Base-by-base conservation (phyloP, 1,140 invertebrate species). In the Eubasilissa regina region DNA sequence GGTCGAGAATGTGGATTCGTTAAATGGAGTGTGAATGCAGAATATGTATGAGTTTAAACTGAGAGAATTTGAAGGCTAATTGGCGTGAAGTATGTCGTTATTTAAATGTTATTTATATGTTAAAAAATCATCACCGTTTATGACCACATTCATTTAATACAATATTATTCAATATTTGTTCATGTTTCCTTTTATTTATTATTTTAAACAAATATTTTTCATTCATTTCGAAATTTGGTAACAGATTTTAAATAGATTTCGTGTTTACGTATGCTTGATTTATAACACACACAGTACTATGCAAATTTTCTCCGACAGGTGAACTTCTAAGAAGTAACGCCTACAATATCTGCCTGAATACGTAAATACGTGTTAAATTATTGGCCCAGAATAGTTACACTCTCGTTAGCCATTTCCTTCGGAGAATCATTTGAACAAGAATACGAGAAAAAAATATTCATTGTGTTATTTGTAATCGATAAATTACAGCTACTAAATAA, bases 231-330 rank as follows among this genome's bases (percentile, higher is more conserved):
- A 35, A 6, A 35, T 64, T 66, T 17, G 66, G 47, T 45, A 45
- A 45, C 25, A 35, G 12, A 66, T 48, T 48, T 48, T 70, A 70
- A 70, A 70, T 25, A 70, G 66, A 70, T 48, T 70, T 70, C 15
- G 15, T 51, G 51, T 70, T 70, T 70, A 17, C 25, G 45, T 51
- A 19, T 3, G 19, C 15, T 8, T 70, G 66, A 70, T 70, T 70
- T 70, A 70, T 70, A 25, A 15, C 66, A 45, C 25, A 51, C 48
- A 70, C 66, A 70, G 21, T 51, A 51, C 66, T 70, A 70, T 70
- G 66, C 66, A 21, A 70, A 70, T 70, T 19, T 70, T 70, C 45
- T 70, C 47, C 25, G 25, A 70, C 66, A 70, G 66, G 66, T 70
- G 45, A 70, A 51, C 44, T 51, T 70, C 66, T 9, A 47, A 51